Percentiles rank a stretch among this genome's conserved stretches.
phyloP scores from a whole-genome alignment of 2,113 vertebrate genomes.

The Pollimyrus isidori region DNA sequence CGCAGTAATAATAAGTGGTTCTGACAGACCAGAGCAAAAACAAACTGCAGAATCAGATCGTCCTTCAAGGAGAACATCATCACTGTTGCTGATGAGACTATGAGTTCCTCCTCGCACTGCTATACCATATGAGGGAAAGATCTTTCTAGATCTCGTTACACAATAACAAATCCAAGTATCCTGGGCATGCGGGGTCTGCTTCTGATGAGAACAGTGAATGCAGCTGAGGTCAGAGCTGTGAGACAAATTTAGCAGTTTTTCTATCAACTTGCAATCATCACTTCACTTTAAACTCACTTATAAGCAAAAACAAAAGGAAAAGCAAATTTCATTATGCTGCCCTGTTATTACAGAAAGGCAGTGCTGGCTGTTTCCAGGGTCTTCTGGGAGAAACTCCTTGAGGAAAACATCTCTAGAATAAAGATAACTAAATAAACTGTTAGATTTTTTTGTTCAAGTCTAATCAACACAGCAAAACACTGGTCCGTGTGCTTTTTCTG shows the following conservation, averaged over 20 bases:
- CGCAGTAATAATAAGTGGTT: background rate
- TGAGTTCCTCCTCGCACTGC: background rate
- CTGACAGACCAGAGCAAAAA: background rate
- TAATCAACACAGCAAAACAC: conserved; percentile 15
- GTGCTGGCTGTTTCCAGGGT: background rate
- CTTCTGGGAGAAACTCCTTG: background rate
- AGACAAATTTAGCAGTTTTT: background rate
- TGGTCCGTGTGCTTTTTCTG: background rate
- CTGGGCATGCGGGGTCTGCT: background rate
- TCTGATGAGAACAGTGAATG: background rate
- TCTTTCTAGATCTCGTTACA: background rate
- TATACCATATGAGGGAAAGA: background rate
- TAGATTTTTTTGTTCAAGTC: background rate
- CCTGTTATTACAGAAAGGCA: background rate
- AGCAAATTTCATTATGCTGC: conserved; percentile 13
- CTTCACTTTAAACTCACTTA: background rate
- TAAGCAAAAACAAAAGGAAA: background rate
- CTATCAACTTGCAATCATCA: background rate
- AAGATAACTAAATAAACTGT: conserved; percentile 4
- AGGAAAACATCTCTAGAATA: background rate
- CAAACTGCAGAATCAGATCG: background rate
- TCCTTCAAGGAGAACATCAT: background rate
- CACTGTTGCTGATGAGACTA: background rate
- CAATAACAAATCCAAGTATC: background rate
- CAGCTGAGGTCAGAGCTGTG: background rate